A percentile compares a stretch with the other conserved stretches of the same genome.
phyloP scores from a whole-genome alignment of 2,113 vertebrate species.

The Lagopus leucura region DNA sequence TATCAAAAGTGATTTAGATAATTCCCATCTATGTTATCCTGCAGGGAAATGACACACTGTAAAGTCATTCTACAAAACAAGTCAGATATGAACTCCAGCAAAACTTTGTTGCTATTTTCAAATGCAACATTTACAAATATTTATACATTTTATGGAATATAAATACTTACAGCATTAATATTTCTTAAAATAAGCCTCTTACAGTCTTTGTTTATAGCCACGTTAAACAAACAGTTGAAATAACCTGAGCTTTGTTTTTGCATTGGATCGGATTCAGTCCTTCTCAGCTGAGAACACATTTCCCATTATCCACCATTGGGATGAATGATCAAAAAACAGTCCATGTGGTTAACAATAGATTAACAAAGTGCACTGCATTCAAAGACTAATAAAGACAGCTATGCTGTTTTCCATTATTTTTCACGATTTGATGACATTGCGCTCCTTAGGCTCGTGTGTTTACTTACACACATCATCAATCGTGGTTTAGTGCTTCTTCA shows the following conservation, averaged over 20 bases:
- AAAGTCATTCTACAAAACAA: not conserved
- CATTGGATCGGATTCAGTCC: not conserved
- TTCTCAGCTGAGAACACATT: not conserved
- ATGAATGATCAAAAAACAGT: constrained; percentile 32
- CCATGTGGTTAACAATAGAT: constrained; percentile 43
- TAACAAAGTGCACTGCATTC: constrained; percentile 43
- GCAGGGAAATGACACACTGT: not conserved
- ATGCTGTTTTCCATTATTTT: constrained; percentile 50
- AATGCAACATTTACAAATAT: not conserved
- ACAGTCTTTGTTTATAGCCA: not conserved
- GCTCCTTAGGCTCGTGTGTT: constrained; percentile 53
- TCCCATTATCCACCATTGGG: not conserved
- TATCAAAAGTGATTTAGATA: not conserved
- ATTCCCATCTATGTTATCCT: not conserved
- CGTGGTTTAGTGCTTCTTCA: not conserved
- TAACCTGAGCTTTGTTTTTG: constrained; percentile 27
- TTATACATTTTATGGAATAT: not conserved
- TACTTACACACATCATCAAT: constrained; percentile 52
- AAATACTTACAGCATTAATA: not conserved
- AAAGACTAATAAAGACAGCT: constrained; percentile 34
- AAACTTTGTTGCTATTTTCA: not conserved
- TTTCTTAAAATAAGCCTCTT: not conserved
- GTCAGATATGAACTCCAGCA: not conserved
- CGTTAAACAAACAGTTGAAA: not conserved
- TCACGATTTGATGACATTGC: constrained; percentile 31